Evolutionary conservation across 2,113 vertebrate genomes (phyloP).

Genomic region (Nansenia antarctica): DNA sequence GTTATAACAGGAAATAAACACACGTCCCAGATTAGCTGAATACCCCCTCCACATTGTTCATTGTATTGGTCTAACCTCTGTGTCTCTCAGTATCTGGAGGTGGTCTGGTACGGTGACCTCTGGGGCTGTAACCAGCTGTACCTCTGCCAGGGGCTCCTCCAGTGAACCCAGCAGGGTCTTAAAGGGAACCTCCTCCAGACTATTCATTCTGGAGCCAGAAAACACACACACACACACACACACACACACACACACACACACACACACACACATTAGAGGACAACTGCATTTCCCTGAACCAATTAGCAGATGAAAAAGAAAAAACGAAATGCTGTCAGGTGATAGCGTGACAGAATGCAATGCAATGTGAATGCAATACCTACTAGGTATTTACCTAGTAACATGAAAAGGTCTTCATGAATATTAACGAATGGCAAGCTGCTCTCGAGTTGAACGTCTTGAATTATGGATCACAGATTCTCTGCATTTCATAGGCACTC

Average conservation of each 20-base stretch:
- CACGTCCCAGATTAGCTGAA: too few relatives aligned
- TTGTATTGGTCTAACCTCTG: conserved; percentile 78
- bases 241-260: neutral
- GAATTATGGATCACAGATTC: neutral
- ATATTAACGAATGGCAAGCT: neutral
- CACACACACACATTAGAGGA: neutral
- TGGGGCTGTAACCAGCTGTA: conserved; percentile 37
- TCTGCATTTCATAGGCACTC: neutral
- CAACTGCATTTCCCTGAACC: neutral
- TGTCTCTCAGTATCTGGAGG: conserved; percentile 76
- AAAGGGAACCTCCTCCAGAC: conserved; percentile 87
- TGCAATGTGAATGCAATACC: neutral
- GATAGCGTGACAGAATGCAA: neutral
- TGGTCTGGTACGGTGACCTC: conserved; percentile 74
- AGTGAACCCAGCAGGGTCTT: conserved; percentile 60
- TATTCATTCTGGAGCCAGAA: conserved; percentile 68
- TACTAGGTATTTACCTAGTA: too few relatives aligned
- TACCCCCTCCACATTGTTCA: too few relatives aligned
- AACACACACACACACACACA: neutral
- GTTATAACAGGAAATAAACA: too few relatives aligned
- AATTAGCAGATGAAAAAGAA: neutral
- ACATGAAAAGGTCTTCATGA: neutral
- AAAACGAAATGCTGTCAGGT: neutral
- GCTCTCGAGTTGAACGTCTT: neutral
- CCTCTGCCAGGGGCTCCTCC: conserved; percentile 44